A percentile compares a stretch with the other conserved stretches of the same genome.
phyloP scores from a whole-genome alignment of 2,888 invertebrate genomes.

The Rhaphigaster nebulosa region DNA sequence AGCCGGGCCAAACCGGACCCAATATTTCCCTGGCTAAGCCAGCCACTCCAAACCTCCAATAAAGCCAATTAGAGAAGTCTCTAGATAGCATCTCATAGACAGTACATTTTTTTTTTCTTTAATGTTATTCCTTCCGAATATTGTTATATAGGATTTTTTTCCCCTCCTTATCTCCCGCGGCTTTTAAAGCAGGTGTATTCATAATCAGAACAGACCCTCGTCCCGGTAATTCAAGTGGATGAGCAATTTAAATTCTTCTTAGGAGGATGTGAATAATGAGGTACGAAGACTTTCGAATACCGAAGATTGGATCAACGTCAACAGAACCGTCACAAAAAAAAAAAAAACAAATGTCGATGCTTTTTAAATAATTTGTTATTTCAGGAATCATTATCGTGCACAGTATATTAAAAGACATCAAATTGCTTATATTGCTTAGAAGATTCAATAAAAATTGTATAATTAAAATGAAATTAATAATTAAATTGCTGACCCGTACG shows the following conservation, averaged over 20 bases:
- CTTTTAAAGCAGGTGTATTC: constrained; percentile 30
- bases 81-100: constrained; percentile 24
- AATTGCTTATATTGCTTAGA: too few species aligned
- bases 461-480: too few species aligned
- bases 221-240: not conserved
- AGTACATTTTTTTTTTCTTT: constrained; percentile 5
- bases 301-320: not conserved
- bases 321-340: not conserved
- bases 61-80: constrained; percentile 31
- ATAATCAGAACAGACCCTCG: not conserved
- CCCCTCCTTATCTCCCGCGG: not conserved
- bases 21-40: constrained; percentile 49
- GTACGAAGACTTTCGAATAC: not conserved
- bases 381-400: not conserved
- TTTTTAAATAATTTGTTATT: too few species aligned
- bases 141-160: not conserved
- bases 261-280: not conserved
- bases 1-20: constrained; percentile 1
- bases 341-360: not conserved
- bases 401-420: too few species aligned
- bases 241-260: not conserved
- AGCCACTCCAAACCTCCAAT: constrained; percentile 18
- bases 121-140: constrained; percentile 35
- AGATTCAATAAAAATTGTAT: too few species aligned
- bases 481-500: too few species aligned